Evolutionary conservation across 1,140 invertebrate species (phyloP).

Genomic region (Monochamus saltuarius): DNA sequence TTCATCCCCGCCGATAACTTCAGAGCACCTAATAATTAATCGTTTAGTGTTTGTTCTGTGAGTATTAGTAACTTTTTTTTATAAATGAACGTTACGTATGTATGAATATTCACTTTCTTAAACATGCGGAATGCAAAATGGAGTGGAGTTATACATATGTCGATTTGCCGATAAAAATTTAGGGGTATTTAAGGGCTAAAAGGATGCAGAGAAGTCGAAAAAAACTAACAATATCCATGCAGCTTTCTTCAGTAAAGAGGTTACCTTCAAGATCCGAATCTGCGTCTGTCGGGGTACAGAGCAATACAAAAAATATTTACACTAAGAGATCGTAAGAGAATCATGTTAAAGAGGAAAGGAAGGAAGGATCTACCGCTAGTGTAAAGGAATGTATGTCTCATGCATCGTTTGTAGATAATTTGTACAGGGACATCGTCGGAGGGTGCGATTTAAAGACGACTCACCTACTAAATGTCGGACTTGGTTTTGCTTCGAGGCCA

Average conservation of each 20-base stretch:
- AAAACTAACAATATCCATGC: constrained; percentile 15
- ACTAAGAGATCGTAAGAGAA: constrained; percentile 25
- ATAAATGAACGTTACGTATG: no score
- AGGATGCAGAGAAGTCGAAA: no score
- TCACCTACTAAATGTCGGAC: constrained; percentile 71
- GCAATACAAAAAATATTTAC: constrained; percentile 41
- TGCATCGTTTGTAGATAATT: constrained; percentile 6
- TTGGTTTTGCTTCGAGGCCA: constrained; percentile 72
- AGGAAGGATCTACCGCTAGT: not conserved
- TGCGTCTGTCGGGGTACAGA: constrained; percentile 46
- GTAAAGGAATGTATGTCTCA: not conserved
- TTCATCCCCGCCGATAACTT: constrained; percentile 13
- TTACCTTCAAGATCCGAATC: constrained; percentile 52
- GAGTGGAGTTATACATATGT: no score
- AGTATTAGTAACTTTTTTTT: no score
- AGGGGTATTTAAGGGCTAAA: no score
- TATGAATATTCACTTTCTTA: no score
- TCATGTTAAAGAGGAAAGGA: not conserved
- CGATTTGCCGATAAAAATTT: no score
- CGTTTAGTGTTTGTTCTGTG: no score
- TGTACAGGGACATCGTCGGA: constrained; percentile 1
- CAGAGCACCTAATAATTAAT: constrained; percentile 13
- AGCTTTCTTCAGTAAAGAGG: constrained; percentile 3
- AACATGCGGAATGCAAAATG: no score
- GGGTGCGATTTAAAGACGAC: constrained; percentile 29